Base-by-base conservation (phyloP, 2,113 vertebrate species). In the Misgurnus anguillicaudatus region DNA sequence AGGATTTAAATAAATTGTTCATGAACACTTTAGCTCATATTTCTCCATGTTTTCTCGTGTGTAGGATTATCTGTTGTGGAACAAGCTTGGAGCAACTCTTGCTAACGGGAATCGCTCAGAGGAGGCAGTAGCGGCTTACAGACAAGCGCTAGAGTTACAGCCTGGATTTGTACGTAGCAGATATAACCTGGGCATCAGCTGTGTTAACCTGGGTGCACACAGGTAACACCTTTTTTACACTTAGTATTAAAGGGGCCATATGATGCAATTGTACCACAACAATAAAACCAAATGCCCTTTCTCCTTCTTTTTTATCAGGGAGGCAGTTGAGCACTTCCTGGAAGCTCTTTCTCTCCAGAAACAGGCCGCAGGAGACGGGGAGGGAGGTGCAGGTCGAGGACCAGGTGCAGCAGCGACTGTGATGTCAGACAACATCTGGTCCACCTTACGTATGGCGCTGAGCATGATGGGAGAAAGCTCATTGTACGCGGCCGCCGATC, bases 371-470 rank as follows among this genome's bases (percentile, higher is more conserved):
- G 91, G 93, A 85, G 90, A 92, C 84, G 78, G 92, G 91, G 21
- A 92, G 90, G 75, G 93, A 72, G 17, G 92, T 87, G 86, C 93
- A 74, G 71, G 93, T 66, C 0, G 92, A 38, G 89, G 89, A 2
- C 91, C 89, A 0, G 89, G n/a, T 79, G 92, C 73, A 67, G 95
- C 86, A 78, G 95, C 1, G 88, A 89, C 95, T 16, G 93, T 98
- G 92, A 99, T 98, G 96, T 99, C 98, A 0, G 98, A 99, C 92
- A 99, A 99, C 91, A 98, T 99, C 90, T 99, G 98, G 98, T 98
- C 94, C 87, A 98, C 97, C 0, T 91, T 99, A 73, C 96, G 98
- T 63, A 95, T 99, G 96, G 97, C 97, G 1, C 91, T 99, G 48
- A 98, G 96, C 87, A 98, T 99, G 97, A 93, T 99, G 90, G 98